Conservation (phyloP, 2,888 invertebrate species). For the Hirtodrosophila confusa region DNA sequence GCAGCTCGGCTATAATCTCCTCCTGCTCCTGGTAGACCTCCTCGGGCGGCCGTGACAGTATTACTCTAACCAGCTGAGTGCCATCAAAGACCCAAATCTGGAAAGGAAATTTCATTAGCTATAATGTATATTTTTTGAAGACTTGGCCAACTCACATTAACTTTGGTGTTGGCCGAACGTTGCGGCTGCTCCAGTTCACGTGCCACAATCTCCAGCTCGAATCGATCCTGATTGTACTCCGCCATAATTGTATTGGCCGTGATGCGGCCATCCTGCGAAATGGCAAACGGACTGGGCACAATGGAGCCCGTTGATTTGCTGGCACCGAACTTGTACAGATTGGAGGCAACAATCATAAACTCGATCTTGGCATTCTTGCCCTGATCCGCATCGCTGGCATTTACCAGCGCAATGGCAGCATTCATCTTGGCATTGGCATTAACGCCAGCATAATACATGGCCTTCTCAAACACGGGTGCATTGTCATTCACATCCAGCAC, state of each 20-base stretch:
- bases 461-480: slow-evolving; percentile 89
- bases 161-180: slow-evolving; percentile 90
- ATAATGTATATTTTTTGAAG: too few species aligned
- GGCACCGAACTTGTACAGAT: slow-evolving; percentile 91
- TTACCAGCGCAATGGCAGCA: slow-evolving; percentile 89
- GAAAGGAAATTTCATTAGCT: slow-evolving; percentile 1
- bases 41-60: slow-evolving; percentile 91
- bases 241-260: slow-evolving; percentile 92
- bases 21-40: slow-evolving; percentile 89
- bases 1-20: slow-evolving; percentile 89
- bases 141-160: slow-evolving; percentile 87
- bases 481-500: slow-evolving; percentile 94
- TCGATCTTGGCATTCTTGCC: slow-evolving; percentile 92
- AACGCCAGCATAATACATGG: slow-evolving; percentile 86
- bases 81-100: slow-evolving; percentile 96
- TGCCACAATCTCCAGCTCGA: slow-evolving; percentile 92
- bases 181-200: slow-evolving; percentile 92
- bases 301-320: slow-evolving; percentile 91
- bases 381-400: slow-evolving; percentile 92
- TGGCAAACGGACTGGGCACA: slow-evolving; percentile 92
- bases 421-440: slow-evolving; percentile 91
- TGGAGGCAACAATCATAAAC: slow-evolving; percentile 92
- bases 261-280: slow-evolving; percentile 83
- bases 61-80: slow-evolving; percentile 92
- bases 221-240: slow-evolving; percentile 94